Conservation (phyloP, 2,797 vertebrate genomes). For the Sebastiscus albofasciatus region DNA sequence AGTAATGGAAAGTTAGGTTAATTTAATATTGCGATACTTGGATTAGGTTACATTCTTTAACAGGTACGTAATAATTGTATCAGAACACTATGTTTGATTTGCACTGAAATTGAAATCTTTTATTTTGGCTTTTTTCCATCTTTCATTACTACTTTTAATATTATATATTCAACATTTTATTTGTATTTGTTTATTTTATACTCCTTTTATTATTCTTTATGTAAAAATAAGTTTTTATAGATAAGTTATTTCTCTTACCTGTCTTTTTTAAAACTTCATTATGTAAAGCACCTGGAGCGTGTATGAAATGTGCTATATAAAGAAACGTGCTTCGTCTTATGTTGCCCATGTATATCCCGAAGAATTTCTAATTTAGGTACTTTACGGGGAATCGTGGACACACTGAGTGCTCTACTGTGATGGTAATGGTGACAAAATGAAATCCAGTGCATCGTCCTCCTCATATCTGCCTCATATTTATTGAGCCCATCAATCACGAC, state of each 20-base stretch:
- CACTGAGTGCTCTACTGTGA: background rate
- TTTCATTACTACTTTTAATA: background rate
- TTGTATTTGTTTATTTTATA: background rate
- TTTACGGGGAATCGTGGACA: background rate
- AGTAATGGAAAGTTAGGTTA: too few species aligned
- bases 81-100: background rate
- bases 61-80: background rate
- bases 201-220: background rate
- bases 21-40: background rate
- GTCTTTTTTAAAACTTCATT: background rate
- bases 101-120: background rate
- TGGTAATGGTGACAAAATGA: slow-evolving; percentile 37
- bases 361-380: background rate
- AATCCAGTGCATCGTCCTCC: slow-evolving; percentile 32
- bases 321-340: background rate
- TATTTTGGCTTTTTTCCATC: background rate
- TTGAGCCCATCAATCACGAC: slow-evolving; percentile 56
- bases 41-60: background rate
- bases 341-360: background rate
- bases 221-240: background rate
- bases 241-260: background rate
- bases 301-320: background rate
- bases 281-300: background rate
- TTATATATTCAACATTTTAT: background rate
- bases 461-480: slow-evolving; percentile 38